Evolutionary conservation across 1,140 invertebrate species (phyloP).

Genomic region (Drosophila kikkawai): DNA sequence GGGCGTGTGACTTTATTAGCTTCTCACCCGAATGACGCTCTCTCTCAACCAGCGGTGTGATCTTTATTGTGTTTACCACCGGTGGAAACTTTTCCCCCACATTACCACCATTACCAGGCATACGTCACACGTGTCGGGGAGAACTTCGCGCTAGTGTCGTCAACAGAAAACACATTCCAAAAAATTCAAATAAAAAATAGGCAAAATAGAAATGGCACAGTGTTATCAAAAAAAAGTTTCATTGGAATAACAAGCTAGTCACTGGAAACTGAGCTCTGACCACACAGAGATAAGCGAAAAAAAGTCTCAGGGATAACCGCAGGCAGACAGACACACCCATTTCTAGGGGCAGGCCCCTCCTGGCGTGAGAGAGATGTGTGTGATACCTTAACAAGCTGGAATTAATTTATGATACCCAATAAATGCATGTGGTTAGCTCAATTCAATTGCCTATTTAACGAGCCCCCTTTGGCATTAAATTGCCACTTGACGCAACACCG

Average conservation of each 20-base stretch:
- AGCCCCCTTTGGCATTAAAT: constrained; percentile 37
- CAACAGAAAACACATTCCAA: constrained; percentile 48
- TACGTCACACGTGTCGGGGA: constrained; percentile 34
- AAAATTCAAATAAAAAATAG: constrained; percentile 1
- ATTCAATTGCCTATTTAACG: constrained; percentile 43
- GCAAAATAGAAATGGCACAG: constrained; percentile 10
- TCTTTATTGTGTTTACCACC: constrained; percentile 29
- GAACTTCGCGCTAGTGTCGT: constrained; percentile 18
- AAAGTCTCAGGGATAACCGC: constrained; percentile 4
- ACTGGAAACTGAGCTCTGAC: constrained; percentile 31
- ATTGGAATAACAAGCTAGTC: constrained; percentile 35
- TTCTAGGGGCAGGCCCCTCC: constrained; percentile 29
- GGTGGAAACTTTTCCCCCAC: constrained; percentile 52
- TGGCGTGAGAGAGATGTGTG: not conserved
- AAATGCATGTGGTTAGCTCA: constrained; percentile 16
- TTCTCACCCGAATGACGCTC: constrained; percentile 26
- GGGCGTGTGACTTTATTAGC: constrained; percentile 60
- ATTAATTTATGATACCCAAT: constrained; percentile 43
- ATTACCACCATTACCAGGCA: not conserved
- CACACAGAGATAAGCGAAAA: constrained; percentile 34
- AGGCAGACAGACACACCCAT: constrained; percentile 51
- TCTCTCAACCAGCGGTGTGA: constrained; percentile 18
- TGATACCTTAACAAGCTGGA: constrained; percentile 23
- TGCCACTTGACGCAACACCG: constrained; percentile 9
- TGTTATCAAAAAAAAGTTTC: constrained; percentile 30